Evolutionary conservation across 2,888 invertebrate species (phyloP).

Genomic region (Margaritifera margaritifera): DNA sequence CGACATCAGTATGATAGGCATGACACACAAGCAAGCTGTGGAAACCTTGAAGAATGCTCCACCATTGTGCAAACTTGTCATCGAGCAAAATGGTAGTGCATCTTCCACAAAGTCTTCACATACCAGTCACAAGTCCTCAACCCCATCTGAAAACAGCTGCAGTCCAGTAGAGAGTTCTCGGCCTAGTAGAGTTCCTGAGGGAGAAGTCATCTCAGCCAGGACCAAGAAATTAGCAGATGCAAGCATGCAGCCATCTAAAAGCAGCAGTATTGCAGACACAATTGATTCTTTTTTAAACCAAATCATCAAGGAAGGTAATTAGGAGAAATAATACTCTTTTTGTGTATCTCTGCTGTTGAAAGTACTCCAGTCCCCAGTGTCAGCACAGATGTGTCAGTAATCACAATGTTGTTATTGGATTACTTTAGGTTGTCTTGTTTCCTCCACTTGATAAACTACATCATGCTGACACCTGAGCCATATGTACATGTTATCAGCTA

Average conservation of each 20-base stretch:
- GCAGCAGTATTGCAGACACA: not conserved
- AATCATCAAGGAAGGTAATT: not conserved
- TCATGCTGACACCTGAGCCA: too few species aligned
- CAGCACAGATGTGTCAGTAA: too few species aligned
- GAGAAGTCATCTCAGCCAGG: too few species aligned
- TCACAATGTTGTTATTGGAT: too few species aligned
- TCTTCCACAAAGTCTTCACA: constrained; percentile 11
- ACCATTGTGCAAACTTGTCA: constrained; percentile 42
- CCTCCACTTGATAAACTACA: too few species aligned
- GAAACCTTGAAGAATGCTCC: constrained; percentile 61
- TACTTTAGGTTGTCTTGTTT: too few species aligned
- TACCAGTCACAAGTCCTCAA: constrained; percentile 13
- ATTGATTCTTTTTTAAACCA: not conserved
- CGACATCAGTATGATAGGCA: constrained; percentile 64
- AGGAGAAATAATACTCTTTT: too few species aligned
- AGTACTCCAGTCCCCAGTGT: too few species aligned
- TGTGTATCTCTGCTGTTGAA: too few species aligned
- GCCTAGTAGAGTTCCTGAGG: too few species aligned
- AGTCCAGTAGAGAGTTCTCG: not conserved
- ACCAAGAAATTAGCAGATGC: not conserved
- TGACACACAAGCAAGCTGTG: constrained; percentile 73
- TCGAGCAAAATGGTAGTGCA: constrained; percentile 34
- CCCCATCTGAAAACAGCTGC: constrained; percentile 10
- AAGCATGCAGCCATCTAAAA: not conserved
- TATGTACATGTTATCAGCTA: too few species aligned